phyloP scores from a whole-genome alignment of 2,113 vertebrate species.

The Otolemur garnettii region DNA sequence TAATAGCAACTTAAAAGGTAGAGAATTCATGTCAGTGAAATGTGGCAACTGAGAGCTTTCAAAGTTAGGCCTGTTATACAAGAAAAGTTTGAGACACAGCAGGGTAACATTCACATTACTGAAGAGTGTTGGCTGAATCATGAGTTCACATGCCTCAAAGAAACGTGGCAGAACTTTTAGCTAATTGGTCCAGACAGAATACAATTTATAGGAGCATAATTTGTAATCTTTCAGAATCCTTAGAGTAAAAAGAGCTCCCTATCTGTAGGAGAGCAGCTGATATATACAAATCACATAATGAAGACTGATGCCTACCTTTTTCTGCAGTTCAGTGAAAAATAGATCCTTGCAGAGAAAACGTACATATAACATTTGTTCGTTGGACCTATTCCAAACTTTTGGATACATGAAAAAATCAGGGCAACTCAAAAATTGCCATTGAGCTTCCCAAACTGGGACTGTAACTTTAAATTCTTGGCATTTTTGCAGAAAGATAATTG shows the following conservation, averaged over 20 bases:
- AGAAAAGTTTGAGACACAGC: neutral
- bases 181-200: neutral
- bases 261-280: neutral
- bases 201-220: constrained; percentile 31
- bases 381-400: constrained; percentile 35
- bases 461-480: neutral
- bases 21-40: neutral
- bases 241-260: constrained; percentile 53
- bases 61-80: neutral
- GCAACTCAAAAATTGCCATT: neutral
- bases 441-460: neutral
- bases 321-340: constrained; percentile 6
- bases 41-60: neutral
- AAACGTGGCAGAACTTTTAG: neutral
- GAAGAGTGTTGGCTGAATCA: neutral
- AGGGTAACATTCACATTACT: neutral
- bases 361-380: neutral
- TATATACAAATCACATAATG: constrained; percentile 12
- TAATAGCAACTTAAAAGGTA: neutral
- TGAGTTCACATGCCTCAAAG: neutral
- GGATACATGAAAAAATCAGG: constrained; percentile 33
- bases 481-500: constrained; percentile 56
- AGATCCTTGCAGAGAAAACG: constrained; percentile 47
- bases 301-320: constrained; percentile 32
- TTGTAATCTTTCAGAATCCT: constrained; percentile 54